A percentile compares a stretch with the other conserved stretches of the same genome.
Evolutionary conservation across 2,888 invertebrate genomes (phyloP).

Genomic region (Mimumesa dahlbomi): DNA sequence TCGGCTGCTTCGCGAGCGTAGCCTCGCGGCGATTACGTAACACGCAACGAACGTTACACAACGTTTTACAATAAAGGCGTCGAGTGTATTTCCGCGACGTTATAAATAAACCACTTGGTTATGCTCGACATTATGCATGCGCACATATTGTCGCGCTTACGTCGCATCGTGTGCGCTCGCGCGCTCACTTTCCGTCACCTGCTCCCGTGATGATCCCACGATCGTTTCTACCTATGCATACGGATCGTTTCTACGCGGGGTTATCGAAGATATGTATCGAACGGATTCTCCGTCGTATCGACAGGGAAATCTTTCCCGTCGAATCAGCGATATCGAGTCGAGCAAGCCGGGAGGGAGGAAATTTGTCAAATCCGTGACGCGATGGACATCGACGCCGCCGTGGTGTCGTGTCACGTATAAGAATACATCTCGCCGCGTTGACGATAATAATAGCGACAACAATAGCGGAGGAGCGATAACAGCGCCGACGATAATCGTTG

Average conservation of each 20-base stretch:
- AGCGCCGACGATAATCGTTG: conserved; percentile 30
- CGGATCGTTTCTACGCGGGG: too few species aligned
- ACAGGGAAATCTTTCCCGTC: too few species aligned
- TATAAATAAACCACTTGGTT: conserved; percentile 78
- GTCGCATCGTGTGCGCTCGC: conserved; percentile 40
- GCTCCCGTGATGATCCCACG: background rate
- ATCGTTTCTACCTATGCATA: too few species aligned
- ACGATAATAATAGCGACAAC: background rate
- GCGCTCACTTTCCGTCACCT: background rate
- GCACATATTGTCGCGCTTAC: conserved; percentile 66
- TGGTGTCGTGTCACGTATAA: too few species aligned
- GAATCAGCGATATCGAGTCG: too few species aligned
- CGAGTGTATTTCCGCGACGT: conserved; percentile 71
- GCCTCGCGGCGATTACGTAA: conserved; percentile 50
- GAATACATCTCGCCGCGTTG: background rate
- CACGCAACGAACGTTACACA: conserved; percentile 60
- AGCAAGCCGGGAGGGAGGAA: too few species aligned
- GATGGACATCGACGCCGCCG: too few species aligned
- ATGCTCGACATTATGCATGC: conserved; percentile 74
- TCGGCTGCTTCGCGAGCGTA: conserved; percentile 9
- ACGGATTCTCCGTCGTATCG: background rate
- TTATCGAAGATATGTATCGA: too few species aligned
- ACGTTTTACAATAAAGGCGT: conserved; percentile 73
- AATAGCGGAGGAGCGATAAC: conserved; percentile 29
- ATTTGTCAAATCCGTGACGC: too few species aligned